phyloP scores from a whole-genome alignment of 1,140 invertebrate species.

The Psix sp. region DNA sequence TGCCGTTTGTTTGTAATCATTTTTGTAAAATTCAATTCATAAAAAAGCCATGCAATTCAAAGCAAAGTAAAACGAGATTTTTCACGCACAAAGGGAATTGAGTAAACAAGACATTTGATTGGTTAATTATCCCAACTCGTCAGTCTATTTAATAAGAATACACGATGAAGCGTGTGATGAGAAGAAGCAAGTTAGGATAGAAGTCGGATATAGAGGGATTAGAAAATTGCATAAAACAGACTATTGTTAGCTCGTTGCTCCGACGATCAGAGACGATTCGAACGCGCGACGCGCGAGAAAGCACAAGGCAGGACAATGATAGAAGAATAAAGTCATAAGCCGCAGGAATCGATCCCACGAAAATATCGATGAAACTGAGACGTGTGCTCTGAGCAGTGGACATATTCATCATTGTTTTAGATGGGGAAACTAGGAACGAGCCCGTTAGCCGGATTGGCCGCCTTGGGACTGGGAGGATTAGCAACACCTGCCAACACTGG shows the following conservation, averaged over 20 bases:
- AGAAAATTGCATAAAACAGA: constrained; percentile 38
- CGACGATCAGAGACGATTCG: constrained; percentile 49
- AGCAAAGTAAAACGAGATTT: too few species aligned
- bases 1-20: too few species aligned
- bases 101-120: too few species aligned
- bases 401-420: constrained; percentile 79
- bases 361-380: constrained; percentile 34
- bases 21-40: too few species aligned
- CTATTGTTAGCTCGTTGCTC: constrained; percentile 15
- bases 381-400: constrained; percentile 66
- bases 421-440: constrained; percentile 89
- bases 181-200: neutral
- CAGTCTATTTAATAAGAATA: neutral
- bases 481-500: constrained; percentile 86
- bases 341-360: constrained; percentile 31
- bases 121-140: neutral
- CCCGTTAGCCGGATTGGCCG: constrained; percentile 90
- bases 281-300: constrained; percentile 57
- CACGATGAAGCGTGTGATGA: neutral
- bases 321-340: constrained; percentile 31
- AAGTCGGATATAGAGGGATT: constrained; percentile 1
- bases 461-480: constrained; percentile 89
- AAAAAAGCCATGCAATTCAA: too few species aligned
- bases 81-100: too few species aligned
- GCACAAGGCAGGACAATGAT: constrained; percentile 51